Conservation (phyloP, 2,888 invertebrate species). For the Gandaritis pyraliata region DNA sequence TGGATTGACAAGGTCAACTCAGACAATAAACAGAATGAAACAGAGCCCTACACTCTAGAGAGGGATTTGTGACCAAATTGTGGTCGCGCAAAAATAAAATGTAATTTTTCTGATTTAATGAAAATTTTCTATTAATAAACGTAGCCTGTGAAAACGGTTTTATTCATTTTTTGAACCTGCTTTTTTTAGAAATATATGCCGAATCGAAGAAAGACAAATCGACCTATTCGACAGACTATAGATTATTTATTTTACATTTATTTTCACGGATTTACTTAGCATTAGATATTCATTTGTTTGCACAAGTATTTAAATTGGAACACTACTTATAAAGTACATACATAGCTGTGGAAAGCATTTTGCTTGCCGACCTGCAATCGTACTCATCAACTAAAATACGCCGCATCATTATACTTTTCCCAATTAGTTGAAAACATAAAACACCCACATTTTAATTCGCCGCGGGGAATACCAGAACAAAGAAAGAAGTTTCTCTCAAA, state of each 20-base stretch:
- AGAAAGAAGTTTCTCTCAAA: conserved; percentile 14
- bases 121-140: too few relatives aligned
- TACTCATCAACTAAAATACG: neutral
- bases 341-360: too few relatives aligned
- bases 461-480: conserved; percentile 14
- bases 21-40: conserved; percentile 14
- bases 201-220: too few relatives aligned
- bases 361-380: neutral
- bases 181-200: too few relatives aligned
- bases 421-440: conserved; percentile 10
- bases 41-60: conserved; percentile 4
- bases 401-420: conserved; percentile 5
- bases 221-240: too few relatives aligned
- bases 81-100: conserved; percentile 4
- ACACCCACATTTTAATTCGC: conserved; percentile 8
- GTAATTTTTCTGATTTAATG: neutral
- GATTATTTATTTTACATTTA: too few relatives aligned
- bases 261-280: too few relatives aligned
- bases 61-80: neutral
- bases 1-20: conserved; percentile 10
- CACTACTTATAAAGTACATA: too few relatives aligned
- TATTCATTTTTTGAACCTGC: too few relatives aligned
- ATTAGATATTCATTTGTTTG: too few relatives aligned
- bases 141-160: too few relatives aligned
- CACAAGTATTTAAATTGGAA: too few relatives aligned